Percentiles rank a stretch among this genome's conserved stretches.
Evolutionary conservation across 2,888 invertebrate species (phyloP).

Genomic region (Acleris laterana): DNA sequence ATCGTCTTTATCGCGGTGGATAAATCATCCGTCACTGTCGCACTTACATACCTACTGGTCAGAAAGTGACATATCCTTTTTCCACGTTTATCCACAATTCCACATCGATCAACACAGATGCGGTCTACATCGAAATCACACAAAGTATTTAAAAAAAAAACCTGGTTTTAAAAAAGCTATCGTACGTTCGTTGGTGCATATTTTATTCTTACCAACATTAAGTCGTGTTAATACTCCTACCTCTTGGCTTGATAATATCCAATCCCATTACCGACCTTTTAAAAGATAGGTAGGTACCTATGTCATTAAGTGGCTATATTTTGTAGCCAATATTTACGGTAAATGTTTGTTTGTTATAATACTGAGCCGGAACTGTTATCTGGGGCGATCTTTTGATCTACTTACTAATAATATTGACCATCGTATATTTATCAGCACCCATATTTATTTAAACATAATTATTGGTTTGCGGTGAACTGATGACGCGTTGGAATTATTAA

Average conservation of each 20-base stretch:
- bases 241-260: constrained; percentile 7
- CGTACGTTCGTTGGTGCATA: too few relatives aligned
- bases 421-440: constrained; percentile 52
- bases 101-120: too few relatives aligned
- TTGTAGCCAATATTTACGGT: constrained; percentile 2
- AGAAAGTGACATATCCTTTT: too few relatives aligned
- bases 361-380: constrained; percentile 40
- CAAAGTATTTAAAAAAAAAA: too few relatives aligned
- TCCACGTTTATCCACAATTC: too few relatives aligned
- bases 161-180: too few relatives aligned
- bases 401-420: constrained; percentile 67
- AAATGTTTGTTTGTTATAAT: constrained; percentile 29
- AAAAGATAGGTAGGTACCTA: constrained; percentile 3
- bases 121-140: too few relatives aligned
- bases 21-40: too few relatives aligned
- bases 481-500: constrained; percentile 29
- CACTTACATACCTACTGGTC: too few relatives aligned
- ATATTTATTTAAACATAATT: constrained; percentile 38
- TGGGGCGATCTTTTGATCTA: constrained; percentile 62
- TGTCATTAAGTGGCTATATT: constrained; percentile 15
- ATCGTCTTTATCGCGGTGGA: too few relatives aligned
- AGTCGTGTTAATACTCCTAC: background rate
- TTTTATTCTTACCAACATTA: too few relatives aligned
- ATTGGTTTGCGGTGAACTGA: constrained; percentile 17
- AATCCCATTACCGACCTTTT: constrained; percentile 15